These are phyloP conservation scores for Pterois miles DNA, from an alignment of 2,797 vertebrate genomes.

Conservation along the genomic window DNA sequence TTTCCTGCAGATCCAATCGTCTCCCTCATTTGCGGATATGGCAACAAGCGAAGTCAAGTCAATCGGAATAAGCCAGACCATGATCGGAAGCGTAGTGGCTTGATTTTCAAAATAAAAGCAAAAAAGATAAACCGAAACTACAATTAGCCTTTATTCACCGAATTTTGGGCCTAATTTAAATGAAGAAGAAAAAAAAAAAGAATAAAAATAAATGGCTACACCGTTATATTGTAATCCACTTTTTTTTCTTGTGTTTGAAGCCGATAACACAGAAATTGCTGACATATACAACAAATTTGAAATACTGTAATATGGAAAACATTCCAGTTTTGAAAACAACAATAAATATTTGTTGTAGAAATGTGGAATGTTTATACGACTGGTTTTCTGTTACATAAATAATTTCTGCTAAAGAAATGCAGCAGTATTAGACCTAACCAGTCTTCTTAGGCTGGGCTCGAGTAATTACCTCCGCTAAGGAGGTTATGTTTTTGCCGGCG, in stretches of 20 bases:
- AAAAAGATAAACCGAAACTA: background rate
- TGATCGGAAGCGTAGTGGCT: background rate
- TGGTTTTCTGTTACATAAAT: background rate
- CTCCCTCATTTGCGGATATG: background rate
- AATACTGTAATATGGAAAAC: background rate
- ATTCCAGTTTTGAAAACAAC: background rate
- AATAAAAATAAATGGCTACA: background rate
- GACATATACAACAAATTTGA: background rate
- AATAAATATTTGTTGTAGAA: background rate
- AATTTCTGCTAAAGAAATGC: background rate
- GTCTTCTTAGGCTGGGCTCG: background rate
- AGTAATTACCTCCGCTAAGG: no score
- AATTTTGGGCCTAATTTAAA: background rate
- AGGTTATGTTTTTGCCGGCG: no score
- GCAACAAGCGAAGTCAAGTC: conserved; percentile 20
- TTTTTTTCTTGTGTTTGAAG: background rate
- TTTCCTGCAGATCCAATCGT: conserved; percentile 1
- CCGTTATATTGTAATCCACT: background rate
- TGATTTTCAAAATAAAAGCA: conserved; percentile 11
- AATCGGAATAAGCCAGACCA: accelerated
- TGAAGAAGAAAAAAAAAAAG: background rate
- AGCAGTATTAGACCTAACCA: background rate
- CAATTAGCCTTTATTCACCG: background rate
- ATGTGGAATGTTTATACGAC: background rate
- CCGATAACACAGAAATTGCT: background rate